Base-by-base conservation (phyloP, 1,140 invertebrate species). In the Colletes latitarsis region DNA sequence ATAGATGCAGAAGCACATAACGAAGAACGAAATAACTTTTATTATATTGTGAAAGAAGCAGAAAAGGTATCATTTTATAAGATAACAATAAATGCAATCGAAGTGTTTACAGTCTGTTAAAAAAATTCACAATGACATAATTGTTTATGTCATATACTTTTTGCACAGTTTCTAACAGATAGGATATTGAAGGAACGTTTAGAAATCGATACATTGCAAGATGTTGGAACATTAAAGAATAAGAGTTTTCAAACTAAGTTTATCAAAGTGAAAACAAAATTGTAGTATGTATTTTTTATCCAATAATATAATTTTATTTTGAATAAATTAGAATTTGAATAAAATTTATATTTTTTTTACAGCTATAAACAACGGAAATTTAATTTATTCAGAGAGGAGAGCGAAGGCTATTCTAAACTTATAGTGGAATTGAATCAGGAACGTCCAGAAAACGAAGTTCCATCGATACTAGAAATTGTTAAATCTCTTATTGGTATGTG, bases 301-400 rank as follows among this genome's bases (percentile, higher is more conserved):
- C 6, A 12, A 15, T 12, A 17, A 6, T 41, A 19, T 43, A 6
- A 55, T 30, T 14, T 3, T 14, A 3, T n/a, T 17, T 46, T 0
- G 15, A n/a, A 0, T 0, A 2, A 4, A 10, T 2, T 4, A 1
- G 63, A 6, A 55, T 57, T 58, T 39, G 17, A 70, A 58, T 30
- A 39, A 39, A 10, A 6, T 5, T 4, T 15, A 55, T 53, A 0
- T 41, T 30, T 78, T 77, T 82, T 77, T 96, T 96, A 82, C 93
- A 99, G 98, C 93, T 99, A 99, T 92, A 99, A 99, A 92, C 99
- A 99, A 92, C 96, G 98, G 85, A 99, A 99, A 90, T 99, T 99
- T 92, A 99, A 99, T 94, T 94, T 99, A 78, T 98, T 99, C 90
- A 95, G 99, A 69, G 99, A 99, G 94, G 99, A 99, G 94, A 99